These are phyloP conservation scores for Ceraclea dissimilis DNA, from an alignment of 2,888 invertebrate genomes.

Conservation along the genomic window DNA sequence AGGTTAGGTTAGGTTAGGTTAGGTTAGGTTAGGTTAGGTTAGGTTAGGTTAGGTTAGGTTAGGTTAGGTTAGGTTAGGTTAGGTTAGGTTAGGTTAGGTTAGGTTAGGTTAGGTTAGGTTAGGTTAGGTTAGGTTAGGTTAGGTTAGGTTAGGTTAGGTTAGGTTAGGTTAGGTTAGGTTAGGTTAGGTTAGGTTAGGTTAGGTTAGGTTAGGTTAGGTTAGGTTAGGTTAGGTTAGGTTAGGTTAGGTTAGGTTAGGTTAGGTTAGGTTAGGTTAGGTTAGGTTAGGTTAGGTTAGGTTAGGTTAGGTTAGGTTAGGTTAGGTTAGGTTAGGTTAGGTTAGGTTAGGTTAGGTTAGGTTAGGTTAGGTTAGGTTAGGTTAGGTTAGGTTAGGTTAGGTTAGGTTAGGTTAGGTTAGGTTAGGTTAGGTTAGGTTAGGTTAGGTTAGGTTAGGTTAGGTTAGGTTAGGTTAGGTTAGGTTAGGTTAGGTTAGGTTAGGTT, in stretches of 20 bases:
- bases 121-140: not conserved
- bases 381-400: constrained; percentile 3
- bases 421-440: not conserved
- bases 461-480: not conserved
- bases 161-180: not conserved
- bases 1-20: constrained; percentile 1
- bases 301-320: constrained; percentile 1
- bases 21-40: constrained; percentile 1
- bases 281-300: not conserved
- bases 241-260: not conserved
- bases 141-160: not conserved
- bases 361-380: not conserved
- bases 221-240: constrained; percentile 1
- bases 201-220: constrained; percentile 4
- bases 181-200: constrained; percentile 3
- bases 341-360: not conserved
- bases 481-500: not conserved
- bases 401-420: constrained; percentile 5
- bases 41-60: not conserved
- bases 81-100: constrained; percentile 1
- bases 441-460: not conserved
- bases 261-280: not conserved
- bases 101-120: constrained; percentile 4
- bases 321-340: constrained; percentile 3
- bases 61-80: not conserved